Percentiles rank a stretch among this genome's conserved stretches.
Evolutionary conservation across 53 echinoderm and acorn worm species (phyloP).

Genomic region (Echinarachnius parma): DNA sequence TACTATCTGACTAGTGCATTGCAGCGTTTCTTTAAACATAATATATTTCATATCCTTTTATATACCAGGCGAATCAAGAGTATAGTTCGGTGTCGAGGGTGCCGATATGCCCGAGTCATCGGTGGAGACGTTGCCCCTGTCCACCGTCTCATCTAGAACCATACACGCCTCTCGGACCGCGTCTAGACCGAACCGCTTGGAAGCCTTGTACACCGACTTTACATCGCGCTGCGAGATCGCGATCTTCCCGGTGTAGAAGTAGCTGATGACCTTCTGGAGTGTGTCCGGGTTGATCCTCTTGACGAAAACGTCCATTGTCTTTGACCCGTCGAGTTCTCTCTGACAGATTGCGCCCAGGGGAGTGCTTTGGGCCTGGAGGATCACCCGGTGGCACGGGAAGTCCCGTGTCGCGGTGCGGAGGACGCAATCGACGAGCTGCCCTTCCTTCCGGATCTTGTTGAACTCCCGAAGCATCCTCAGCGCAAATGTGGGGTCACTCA

Average conservation of each 20-base stretch:
- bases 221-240: slow-evolving; percentile 79
- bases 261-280: slow-evolving; percentile 75
- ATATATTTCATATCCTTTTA: too few species aligned
- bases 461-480: slow-evolving; percentile 65
- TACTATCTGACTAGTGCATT: too few species aligned
- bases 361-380: slow-evolving; percentile 76
- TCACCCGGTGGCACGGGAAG: slow-evolving; percentile 86
- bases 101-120: slow-evolving; percentile 43
- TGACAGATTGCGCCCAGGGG: slow-evolving; percentile 60
- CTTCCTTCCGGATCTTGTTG: slow-evolving; percentile 69
- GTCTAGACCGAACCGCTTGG: slow-evolving; percentile 68
- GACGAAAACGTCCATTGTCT: slow-evolving; percentile 83
- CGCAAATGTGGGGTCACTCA: slow-evolving; percentile 67
- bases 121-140: slow-evolving; percentile 28
- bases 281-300: slow-evolving; percentile 72
- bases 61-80: slow-evolving; percentile 32
- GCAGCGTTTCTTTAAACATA: too few species aligned
- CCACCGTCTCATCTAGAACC: slow-evolving; percentile 60
- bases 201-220: slow-evolving; percentile 62
- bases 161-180: slow-evolving; percentile 74
- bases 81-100: slow-evolving; percentile 30
- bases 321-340: slow-evolving; percentile 63
- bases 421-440: slow-evolving; percentile 75
- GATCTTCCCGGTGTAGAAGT: slow-evolving; percentile 83
- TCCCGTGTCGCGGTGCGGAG: slow-evolving; percentile 73